A percentile compares a stretch with the other conserved stretches of the same genome.
Conservation (phyloP, 2,888 invertebrate species). For the Eupithecia subfuscata region DNA sequence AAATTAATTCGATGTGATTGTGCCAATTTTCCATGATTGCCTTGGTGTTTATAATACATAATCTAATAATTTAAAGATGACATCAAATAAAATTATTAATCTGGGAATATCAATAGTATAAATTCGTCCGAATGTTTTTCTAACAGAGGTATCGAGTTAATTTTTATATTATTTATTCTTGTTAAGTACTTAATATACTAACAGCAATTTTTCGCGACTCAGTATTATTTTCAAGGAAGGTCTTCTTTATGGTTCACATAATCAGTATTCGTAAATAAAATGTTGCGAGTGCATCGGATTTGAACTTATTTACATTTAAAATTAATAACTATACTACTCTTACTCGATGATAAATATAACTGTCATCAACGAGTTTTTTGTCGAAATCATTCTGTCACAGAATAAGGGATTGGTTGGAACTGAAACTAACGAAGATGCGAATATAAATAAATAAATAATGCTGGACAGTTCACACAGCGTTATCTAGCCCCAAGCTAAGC, state of each 20-base stretch:
- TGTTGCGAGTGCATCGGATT: constrained; percentile 67
- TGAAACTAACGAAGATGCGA: neutral
- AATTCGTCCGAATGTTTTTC: too few relatives aligned
- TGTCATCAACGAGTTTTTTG: constrained; percentile 44
- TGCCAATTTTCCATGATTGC: neutral
- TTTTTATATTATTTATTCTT: too few relatives aligned
- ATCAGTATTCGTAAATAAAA: constrained; percentile 39
- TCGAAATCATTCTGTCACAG: constrained; percentile 26
- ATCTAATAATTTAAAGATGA: neutral
- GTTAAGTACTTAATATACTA: neutral
- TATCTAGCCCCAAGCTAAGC: too few relatives aligned
- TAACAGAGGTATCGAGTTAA: too few relatives aligned
- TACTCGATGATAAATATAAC: constrained; percentile 58
- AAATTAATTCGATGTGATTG: constrained; percentile 43
- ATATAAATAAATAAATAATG: neutral
- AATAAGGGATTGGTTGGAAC: constrained; percentile 21
- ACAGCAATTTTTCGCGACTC: neutral
- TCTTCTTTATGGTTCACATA: neutral
- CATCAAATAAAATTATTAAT: neutral
- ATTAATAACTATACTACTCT: constrained; percentile 72
- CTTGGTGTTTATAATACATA: neutral
- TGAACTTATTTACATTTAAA: constrained; percentile 62
- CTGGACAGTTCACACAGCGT: too few relatives aligned
- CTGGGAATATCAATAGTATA: too few relatives aligned
- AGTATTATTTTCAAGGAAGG: neutral